Conservation (phyloP, 2,113 vertebrate genomes). For the Carassius auratus region DNA sequence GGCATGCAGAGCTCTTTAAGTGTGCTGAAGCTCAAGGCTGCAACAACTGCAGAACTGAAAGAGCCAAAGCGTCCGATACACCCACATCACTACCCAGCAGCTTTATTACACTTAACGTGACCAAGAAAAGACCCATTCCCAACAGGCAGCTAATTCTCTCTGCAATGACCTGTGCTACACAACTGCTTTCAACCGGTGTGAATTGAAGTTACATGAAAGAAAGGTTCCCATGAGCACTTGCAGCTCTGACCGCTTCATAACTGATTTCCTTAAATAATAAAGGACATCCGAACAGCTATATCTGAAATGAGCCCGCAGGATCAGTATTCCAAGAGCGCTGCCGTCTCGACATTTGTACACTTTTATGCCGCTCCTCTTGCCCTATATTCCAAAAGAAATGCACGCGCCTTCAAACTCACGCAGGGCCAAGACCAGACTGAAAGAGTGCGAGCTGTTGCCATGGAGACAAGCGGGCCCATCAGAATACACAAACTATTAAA, state of each 20-base stretch:
- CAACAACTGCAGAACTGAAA: background rate
- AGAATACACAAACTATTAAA: constrained; percentile 64
- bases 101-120: constrained; percentile 26
- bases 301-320: background rate
- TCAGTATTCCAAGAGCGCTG: constrained; percentile 10
- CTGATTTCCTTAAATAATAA: constrained; percentile 19
- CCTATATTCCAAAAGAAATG: constrained; percentile 43
- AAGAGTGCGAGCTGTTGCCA: constrained; percentile 66
- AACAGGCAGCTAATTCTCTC: background rate
- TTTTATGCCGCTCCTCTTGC: constrained; percentile 6
- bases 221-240: constrained; percentile 31
- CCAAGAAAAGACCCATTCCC: constrained; percentile 16
- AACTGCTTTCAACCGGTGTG: background rate
- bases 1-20: constrained; percentile 7
- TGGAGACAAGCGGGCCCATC: constrained; percentile 65
- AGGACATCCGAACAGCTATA: constrained; percentile 3
- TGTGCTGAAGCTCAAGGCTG: background rate
- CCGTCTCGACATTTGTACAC: constrained; percentile 7
- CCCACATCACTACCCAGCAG: constrained; percentile 18
- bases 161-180: background rate
- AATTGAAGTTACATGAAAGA: constrained; percentile 26
- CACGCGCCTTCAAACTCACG: constrained; percentile 25
- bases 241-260: constrained; percentile 8
- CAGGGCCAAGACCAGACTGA: constrained; percentile 51
- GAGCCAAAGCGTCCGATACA: background rate